Base-by-base conservation (phyloP, 2,888 invertebrate species). In the Tipula vernalis region DNA sequence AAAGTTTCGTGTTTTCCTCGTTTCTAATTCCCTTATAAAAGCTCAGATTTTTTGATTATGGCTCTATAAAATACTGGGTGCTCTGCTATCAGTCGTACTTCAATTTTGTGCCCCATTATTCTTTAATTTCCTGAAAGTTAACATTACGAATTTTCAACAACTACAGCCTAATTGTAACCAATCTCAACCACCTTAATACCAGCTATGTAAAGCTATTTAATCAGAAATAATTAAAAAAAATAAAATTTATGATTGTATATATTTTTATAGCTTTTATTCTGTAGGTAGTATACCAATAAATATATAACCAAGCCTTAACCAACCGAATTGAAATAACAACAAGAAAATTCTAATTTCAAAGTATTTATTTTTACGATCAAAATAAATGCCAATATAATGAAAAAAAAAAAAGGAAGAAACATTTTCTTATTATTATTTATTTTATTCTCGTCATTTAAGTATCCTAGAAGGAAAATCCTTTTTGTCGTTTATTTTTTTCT, bases 291-390 rank as follows among this genome's bases (percentile, higher is more conserved):
- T 71, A 10, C 10, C 71, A 71, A 71, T 71, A 71, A 71, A 71
- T 71, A 71, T 18, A 71, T 28, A 71, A 28, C 71, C 28, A 28
- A 71, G 18, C 71, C 28, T 28, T 28, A 71, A 71, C 71, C 71
- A 71, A 71, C 71, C 28, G 71, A 71, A 71, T 71, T n/a, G 51
- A 51, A 51, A 28, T 28, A 12, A 71, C 71, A 71, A 71, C 28
- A 71, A 12, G 71, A 71, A 71, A 71, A 71, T 71, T 71, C 71
- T 71, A 71, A 71, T 71, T 71, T 71, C 71, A 71, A 71, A 71
- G 71, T 71, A 71, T 71, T 71, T 71, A 71, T 71, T 71, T 71
- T 71, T 71, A 71, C 71, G 71, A 71, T 71, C 71, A 71, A 71
- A 71, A 71, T 71, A 71, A 71, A 71, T 71, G 71, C 71, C 71